Base-by-base conservation (phyloP, 2,797 vertebrate genomes). In the Borostomias antarcticus region DNA sequence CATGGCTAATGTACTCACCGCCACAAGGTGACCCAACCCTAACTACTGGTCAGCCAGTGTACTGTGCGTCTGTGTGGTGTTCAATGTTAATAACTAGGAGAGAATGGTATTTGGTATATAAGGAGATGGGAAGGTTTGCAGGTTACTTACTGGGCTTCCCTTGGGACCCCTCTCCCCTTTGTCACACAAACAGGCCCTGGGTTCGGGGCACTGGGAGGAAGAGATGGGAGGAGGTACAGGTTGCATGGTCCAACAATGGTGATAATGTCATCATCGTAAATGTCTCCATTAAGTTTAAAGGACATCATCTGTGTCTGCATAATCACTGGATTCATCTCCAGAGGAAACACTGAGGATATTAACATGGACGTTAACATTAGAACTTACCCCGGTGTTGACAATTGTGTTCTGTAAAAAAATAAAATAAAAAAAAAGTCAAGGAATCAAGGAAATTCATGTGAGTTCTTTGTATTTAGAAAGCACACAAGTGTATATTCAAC, bases 151-250 rank as follows among this genome's bases (percentile, higher is more conserved):
- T 21, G 77, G 73, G 48, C 58, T 76, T 60, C 91, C 92, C 11
- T 82, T 50, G 15, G 54, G 66, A 21, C 92, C 92, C 28, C 71
- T 75, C 45, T 90, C 83, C 25, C 90, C 91, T 65, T 71, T 81
- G 4, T 90, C 85, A 82, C 91, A 93, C 61, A 70, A 54, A 67
- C 90, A 93, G 8, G 63, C 71, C 66, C 89, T 89, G 2, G 85
- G 85, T 60, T 86, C 82, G 10, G 89, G 91, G 60, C 91, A 92
- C 92, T 93, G 68, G 45, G 78, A 85, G 6, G 68, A 58, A 78
- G 2, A 66, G 1, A 68, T 4, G 13, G 7, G 1, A 1, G 51
- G 53, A 62, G 2, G 1, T 2, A 32, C 15, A 63, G 2, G 35
- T n/a, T n/a, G 29, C 30, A 53, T 21, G 9, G 15, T 15, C 9